Evolutionary conservation across 2,888 invertebrate genomes (phyloP).

Genomic region (Noctua pronuba): DNA sequence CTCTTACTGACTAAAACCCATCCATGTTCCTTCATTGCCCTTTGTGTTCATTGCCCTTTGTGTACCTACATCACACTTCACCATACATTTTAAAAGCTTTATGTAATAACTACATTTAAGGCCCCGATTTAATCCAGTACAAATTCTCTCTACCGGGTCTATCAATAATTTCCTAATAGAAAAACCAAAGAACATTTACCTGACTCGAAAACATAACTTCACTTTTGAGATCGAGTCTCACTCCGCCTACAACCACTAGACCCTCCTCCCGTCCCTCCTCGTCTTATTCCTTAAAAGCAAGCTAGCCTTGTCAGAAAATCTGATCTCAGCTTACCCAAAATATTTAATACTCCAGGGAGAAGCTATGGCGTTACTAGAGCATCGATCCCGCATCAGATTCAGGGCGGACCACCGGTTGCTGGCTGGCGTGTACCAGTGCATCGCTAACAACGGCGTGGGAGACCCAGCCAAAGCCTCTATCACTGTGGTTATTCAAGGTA

Average conservation of each 20-base stretch:
- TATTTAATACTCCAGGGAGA: slow-evolving; percentile 86
- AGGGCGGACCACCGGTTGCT: slow-evolving; percentile 92
- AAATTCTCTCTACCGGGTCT: neutral
- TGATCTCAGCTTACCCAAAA: neutral
- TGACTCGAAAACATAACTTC: neutral
- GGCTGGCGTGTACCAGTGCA: slow-evolving; percentile 94
- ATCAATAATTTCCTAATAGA: neutral
- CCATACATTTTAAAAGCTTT: too few species aligned
- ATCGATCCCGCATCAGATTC: slow-evolving; percentile 91
- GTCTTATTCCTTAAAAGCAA: neutral
- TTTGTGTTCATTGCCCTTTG: too few species aligned
- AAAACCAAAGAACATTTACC: neutral
- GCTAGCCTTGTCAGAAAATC: neutral
- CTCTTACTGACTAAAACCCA: too few species aligned
- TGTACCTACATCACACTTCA: too few species aligned
- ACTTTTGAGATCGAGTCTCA: neutral
- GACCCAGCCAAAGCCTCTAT: slow-evolving; percentile 92
- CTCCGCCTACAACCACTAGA: neutral
- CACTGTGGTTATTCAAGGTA: slow-evolving; percentile 93
- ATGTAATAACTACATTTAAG: neutral
- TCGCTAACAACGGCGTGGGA: slow-evolving; percentile 94
- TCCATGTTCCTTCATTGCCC: too few species aligned
- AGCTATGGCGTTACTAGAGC: slow-evolving; percentile 91
- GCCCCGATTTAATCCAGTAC: neutral
- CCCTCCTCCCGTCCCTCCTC: too few species aligned